Evolutionary conservation across 92 coral and sea anemone species (phyloP), one percentile per base, ranked within the genome.

Genomic region (Palythoa caribaeorum): DNA sequence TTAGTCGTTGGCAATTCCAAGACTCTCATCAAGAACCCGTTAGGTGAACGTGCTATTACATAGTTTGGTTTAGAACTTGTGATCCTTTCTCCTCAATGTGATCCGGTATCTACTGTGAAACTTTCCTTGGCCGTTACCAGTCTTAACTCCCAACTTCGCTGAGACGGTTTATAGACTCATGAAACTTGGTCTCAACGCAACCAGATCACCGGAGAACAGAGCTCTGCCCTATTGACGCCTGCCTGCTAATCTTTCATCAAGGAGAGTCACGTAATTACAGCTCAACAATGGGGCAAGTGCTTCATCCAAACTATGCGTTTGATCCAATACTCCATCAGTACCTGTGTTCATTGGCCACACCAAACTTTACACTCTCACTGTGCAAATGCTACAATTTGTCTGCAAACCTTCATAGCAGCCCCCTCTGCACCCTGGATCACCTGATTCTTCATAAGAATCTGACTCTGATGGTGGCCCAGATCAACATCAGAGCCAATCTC

Each of bases 121-220:
- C 44, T 73, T 1, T 55, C 83, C 9, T 9, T 74, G 48, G 89
- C 57, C 11, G 53, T 78, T 17, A 73, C 89, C 11, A 16, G 6
- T 36, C 77, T 85, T 11, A 85, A 85, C 73, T 28, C 80, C 8
- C 37, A 73, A 3, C 16, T 73, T 9, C 81, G 81, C 17, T 59
- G 87, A 47, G 53, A 72, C 0, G 88, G 91, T 11, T 78, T 91
- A 19, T 91, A 90, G 12, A 47, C 92, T 0, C 80, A 87, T 66
- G 93, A 93, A 85, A 91, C 91, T 86, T 93, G 96, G 92, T 88
- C 92, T 19, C 94, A 93, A 75, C 89, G 91, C 9, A 91, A 91
- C 76, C 90, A 86, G 85, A 10, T 2, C 63, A 57, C 13, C 9
- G n/a, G 2, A 80, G 59, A 14, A 13, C 88, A 90, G 62, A n/a